Evolutionary conservation across 1,140 invertebrate genomes (phyloP), one percentile per base, ranked within the genome.

Genomic region (Homarus americanus): DNA sequence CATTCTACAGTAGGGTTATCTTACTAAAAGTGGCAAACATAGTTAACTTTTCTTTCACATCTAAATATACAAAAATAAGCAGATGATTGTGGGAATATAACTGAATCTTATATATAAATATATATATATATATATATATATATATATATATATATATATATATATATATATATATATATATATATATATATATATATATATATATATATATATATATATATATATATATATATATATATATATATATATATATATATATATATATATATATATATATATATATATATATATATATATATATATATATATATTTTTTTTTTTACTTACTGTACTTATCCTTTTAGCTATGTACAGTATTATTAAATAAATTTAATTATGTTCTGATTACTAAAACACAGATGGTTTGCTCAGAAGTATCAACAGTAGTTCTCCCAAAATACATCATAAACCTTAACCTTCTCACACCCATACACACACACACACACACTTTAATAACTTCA

Each of bases 221-320:
- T n/a, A n/a, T n/a, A n/a, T n/a, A n/a, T n/a, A n/a, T n/a, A n/a
- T n/a, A n/a, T n/a, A n/a, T n/a, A 79, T 44, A 79, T 79, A 79
- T 79, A 79, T 79, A 79, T 79, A 79, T 44, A 79, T 79, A 79
- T 79, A 79, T 79, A 79, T 44, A 79, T 79, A 79, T 79, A 79
- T 79, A 79, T 79, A 79, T 49, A 79, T 79, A 49, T 49, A 49
- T 79, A 79, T 79, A 79, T 28, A 79, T 49, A 79, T 79, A 79
- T 44, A 79, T 79, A 79, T 79, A 79, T 44, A 44, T 79, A 44
- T 79, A 79, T 79, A 44, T 44, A 79, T 44, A 79, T 44, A 79
- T 44, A 79, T 44, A 79, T 79, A 79, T 79, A 79, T 79, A 79
- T 79, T 38, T 79, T 10, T 79, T 38, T 79, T 38, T 79, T 38